phyloP scores from a whole-genome alignment of 2,888 invertebrate genomes.

The Cynaeus angustus region DNA sequence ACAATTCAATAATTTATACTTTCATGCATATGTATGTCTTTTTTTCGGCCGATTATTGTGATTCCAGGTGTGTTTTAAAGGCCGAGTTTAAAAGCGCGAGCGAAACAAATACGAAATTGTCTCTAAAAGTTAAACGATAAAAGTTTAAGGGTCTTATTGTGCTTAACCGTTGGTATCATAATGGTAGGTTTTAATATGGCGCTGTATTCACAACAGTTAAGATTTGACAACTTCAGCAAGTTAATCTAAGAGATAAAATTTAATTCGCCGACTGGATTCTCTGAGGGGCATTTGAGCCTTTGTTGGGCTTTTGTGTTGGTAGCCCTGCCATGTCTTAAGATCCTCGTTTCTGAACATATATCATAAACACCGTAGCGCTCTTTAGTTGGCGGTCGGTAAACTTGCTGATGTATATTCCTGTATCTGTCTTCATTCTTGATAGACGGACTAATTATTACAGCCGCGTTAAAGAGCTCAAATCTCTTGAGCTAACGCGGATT shows the following conservation, averaged over 20 bases:
- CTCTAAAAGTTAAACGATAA: conserved; percentile 50
- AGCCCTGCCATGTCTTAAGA: conserved; percentile 46
- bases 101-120: conserved; percentile 46
- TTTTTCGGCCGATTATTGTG: conserved; percentile 12
- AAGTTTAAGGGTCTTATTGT: conserved; percentile 51
- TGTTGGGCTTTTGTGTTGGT: conserved; percentile 53
- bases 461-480: conserved; percentile 35
- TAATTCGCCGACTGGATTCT: conserved; percentile 61
- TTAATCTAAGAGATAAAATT: conserved; percentile 64
- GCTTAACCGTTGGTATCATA: conserved; percentile 52
- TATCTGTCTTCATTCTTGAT: conserved; percentile 46
- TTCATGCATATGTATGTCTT: conserved; percentile 9
- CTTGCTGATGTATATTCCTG: conserved; percentile 47
- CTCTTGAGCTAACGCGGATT: conserved; percentile 19
- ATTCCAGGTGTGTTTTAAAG: conserved; percentile 31
- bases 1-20: conserved; percentile 12
- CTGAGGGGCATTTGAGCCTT: conserved; percentile 57
- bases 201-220: conserved; percentile 57
- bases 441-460: conserved; percentile 42
- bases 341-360: conserved; percentile 44
- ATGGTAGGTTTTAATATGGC: conserved; percentile 55
- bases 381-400: conserved; percentile 47
- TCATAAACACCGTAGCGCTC: conserved; percentile 48
- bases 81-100: conserved; percentile 34
- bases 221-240: conserved; percentile 63